Evolutionary conservation across 2,113 vertebrate species (phyloP).

Genomic region (Cyphomyrus plagiostoma): DNA sequence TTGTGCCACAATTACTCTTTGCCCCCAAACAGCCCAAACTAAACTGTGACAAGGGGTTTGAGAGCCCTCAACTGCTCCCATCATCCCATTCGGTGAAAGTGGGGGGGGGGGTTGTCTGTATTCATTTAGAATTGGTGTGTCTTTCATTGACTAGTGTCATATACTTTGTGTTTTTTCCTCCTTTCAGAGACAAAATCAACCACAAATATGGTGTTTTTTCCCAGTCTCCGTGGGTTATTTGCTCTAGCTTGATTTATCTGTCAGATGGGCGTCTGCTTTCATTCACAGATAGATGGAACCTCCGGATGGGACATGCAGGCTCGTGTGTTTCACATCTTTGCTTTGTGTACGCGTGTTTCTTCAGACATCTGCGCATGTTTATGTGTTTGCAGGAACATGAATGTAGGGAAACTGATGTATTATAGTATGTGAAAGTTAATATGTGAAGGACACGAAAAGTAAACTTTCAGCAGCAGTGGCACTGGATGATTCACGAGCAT

Average conservation of each 20-base stretch:
- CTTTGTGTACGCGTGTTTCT: not conserved
- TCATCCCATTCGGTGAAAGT: not conserved
- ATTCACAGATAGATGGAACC: not conserved
- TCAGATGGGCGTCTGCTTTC: not conserved
- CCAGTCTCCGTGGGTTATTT: not conserved
- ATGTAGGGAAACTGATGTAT: not conserved
- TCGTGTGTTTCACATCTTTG: not conserved
- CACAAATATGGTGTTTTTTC: not conserved
- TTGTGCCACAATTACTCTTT: not conserved
- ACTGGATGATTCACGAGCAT: not conserved
- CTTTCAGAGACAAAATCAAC: not conserved
- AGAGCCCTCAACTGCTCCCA: not conserved
- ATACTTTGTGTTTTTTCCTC: not conserved
- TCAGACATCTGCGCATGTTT: not conserved
- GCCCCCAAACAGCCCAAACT: not conserved
- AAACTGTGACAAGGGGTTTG: not conserved
- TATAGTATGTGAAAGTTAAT: not conserved
- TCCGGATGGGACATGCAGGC: not conserved
- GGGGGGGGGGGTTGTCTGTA: not conserved
- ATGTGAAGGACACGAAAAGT: not conserved
- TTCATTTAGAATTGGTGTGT: not conserved
- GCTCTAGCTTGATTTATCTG: not conserved
- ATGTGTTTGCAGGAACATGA: not conserved
- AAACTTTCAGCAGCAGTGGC: not conserved
- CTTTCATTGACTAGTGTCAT: not conserved